Base-by-base conservation (phyloP, 2,113 vertebrate species). In the Mixornis gularis region DNA sequence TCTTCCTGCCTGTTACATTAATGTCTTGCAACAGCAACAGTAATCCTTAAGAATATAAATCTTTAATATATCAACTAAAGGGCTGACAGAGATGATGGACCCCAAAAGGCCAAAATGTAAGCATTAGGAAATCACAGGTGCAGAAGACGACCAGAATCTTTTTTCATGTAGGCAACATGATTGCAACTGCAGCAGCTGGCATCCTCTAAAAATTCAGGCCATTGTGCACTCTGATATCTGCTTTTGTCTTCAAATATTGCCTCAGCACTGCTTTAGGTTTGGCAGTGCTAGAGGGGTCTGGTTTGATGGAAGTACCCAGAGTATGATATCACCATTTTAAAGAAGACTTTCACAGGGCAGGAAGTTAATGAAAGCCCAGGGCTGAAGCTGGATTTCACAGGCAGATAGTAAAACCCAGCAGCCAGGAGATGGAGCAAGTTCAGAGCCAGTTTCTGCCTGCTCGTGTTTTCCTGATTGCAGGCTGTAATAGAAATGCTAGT, bases 161-260 rank as follows among this genome's bases (percentile, higher is more conserved):
- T 82, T 30, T 71, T 60, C 40, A 30, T 3, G 7, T 22, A 44
- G 34, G 58, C 30, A 64, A 10, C 21, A 24, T 0, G 8, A 46
- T 12, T 82, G 24, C 24, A 76, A 48, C 29, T 25, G 15, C 25
- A 49, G 64, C 19, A 77, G 17, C 41, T 17, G 8, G 9, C 22
- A 26, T 27, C 25, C 36, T 78, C 32, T 44, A 36, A 43, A 91
- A 87, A 66, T 48, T n/a, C 43, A 80, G n/a, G 43, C 32, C 17
- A 11, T 68, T 0, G 0, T 5, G 7, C 36, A 25, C 32, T 43
- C 30, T 7, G 22, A 9, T 46, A 46, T 16, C 40, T 59, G 14
- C 56, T 17, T 18, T 7, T 34, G 21, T 79, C 68, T 60, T 79
- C 27, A 64, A 25, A 49, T 48, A 19, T 4, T 64, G 17, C 21